phyloP scores from a whole-genome alignment of 2,797 vertebrate genomes.

The Peromyscus melanophrys region DNA sequence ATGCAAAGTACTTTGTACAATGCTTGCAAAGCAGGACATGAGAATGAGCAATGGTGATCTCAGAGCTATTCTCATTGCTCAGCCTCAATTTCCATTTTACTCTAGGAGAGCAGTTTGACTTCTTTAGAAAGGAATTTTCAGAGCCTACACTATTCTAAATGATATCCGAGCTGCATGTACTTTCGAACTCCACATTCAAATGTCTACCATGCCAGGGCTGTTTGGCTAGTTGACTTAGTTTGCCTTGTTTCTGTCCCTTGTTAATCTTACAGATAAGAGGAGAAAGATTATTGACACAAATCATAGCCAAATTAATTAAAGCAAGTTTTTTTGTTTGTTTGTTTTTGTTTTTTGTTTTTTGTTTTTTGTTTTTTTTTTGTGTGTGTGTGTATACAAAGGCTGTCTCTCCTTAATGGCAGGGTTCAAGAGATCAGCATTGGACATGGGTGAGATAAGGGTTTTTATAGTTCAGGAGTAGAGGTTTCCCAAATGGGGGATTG shows the following conservation, averaged over 20 bases:
- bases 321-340: too few relatives aligned
- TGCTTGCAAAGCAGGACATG: background rate
- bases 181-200: background rate
- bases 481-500: background rate
- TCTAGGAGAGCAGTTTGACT: background rate
- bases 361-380: too few relatives aligned
- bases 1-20: background rate
- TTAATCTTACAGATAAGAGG: background rate
- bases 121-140: background rate
- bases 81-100: background rate
- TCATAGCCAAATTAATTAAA: background rate
- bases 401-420: background rate
- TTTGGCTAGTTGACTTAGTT: background rate
- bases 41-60: background rate
- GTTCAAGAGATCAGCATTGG: background rate
- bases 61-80: background rate
- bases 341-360: too few relatives aligned
- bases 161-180: background rate
- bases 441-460: too few relatives aligned
- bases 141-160: background rate
- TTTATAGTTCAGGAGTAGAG: too few relatives aligned
- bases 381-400: background rate
- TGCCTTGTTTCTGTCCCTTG: background rate
- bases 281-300: background rate
- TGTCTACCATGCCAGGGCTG: background rate